These are phyloP conservation scores for Mamestra configurata DNA, from an alignment of 1,140 invertebrate species.

Conservation along the genomic window DNA sequence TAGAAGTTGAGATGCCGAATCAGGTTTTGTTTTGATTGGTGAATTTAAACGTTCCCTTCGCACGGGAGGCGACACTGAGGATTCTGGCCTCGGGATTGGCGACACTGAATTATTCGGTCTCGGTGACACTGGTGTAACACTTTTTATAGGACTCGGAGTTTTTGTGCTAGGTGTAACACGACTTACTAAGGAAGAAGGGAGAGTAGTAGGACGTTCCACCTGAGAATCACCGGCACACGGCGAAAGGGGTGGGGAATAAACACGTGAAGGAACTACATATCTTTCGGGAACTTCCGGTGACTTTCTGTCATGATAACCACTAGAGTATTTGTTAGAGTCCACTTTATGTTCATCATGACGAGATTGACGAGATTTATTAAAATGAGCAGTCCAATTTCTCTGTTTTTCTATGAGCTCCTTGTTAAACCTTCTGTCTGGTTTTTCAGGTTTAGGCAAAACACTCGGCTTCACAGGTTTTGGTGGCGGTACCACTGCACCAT, in stretches of 20 bases:
- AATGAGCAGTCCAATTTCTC: constrained; percentile 96
- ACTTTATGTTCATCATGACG: constrained; percentile 87
- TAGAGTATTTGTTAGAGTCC: constrained; percentile 72
- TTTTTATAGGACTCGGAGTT: constrained; percentile 84
- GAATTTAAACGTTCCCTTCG: constrained; percentile 71
- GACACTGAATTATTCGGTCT: constrained; percentile 76
- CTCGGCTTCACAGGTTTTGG: constrained; percentile 87
- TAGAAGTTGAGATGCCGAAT: constrained; percentile 53
- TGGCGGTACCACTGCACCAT: constrained; percentile 80
- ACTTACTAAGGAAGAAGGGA: constrained; percentile 78
- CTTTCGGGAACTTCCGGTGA: constrained; percentile 77
- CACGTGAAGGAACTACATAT: constrained; percentile 79
- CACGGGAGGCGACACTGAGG: constrained; percentile 60
- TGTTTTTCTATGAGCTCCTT: constrained; percentile 96
- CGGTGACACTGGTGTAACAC: constrained; percentile 72
- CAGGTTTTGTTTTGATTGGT: constrained; percentile 60
- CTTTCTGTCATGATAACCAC: constrained; percentile 74
- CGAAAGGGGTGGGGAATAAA: constrained; percentile 82
- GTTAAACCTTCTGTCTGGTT: constrained; percentile 94
- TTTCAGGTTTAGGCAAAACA: constrained; percentile 91
- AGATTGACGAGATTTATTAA: constrained; percentile 91
- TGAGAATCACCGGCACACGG: constrained; percentile 79
- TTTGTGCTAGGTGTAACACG: constrained; percentile 76
- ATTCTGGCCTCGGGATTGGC: constrained; percentile 58
- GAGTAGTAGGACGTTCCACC: constrained; percentile 77